Evolutionary conservation across 2,797 vertebrate species (phyloP).

Genomic region (Gambusia yucatana): DNA sequence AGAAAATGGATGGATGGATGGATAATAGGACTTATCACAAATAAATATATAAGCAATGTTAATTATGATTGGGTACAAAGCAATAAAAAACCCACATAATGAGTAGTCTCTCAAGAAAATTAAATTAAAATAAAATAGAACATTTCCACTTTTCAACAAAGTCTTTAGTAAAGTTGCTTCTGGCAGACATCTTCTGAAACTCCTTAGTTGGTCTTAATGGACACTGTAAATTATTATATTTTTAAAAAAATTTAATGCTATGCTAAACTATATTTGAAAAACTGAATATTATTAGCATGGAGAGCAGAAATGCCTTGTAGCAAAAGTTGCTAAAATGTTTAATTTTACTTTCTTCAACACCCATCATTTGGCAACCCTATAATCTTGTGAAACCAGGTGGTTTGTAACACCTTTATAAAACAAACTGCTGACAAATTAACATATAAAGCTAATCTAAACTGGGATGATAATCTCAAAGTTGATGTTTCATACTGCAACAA

Average conservation of each 20-base stretch:
- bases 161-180: neutral
- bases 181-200: neutral
- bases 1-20: no score
- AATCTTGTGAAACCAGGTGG: conserved; percentile 11
- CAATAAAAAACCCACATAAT: neutral
- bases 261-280: neutral
- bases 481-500: conserved; percentile 12
- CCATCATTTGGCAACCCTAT: conserved; percentile 11
- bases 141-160: neutral
- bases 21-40: neutral
- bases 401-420: conserved; percentile 21
- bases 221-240: neutral
- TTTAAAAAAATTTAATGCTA: neutral
- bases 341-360: conserved; percentile 3
- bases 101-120: neutral
- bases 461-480: conserved; percentile 3
- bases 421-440: conserved; percentile 18
- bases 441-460: conserved; percentile 9
- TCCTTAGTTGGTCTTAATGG: neutral
- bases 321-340: neutral
- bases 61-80: neutral
- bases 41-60: neutral
- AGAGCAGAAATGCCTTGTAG: neutral
- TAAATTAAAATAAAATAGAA: neutral
- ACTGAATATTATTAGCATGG: neutral